Conservation (phyloP, 2,797 vertebrate species). For the Australoheros facetus region DNA sequence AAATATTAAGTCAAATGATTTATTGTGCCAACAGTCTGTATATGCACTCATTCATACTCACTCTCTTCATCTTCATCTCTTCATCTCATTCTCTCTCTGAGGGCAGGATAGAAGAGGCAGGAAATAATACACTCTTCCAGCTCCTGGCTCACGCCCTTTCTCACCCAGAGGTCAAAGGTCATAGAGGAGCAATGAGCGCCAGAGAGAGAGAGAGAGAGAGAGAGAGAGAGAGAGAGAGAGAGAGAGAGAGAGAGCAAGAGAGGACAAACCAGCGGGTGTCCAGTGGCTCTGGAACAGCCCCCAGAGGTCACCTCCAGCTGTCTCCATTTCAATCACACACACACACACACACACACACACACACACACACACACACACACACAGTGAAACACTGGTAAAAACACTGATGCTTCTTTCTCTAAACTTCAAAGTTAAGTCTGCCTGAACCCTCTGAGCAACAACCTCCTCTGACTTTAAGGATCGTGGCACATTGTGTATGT, state of each 20-base stretch:
- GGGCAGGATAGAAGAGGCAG: conserved; percentile 66
- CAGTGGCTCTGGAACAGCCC: conserved; percentile 63
- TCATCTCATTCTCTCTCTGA: conserved; percentile 23
- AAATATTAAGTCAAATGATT: background rate
- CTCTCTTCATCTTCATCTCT: conserved; percentile 33
- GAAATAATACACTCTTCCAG: conserved; percentile 83
- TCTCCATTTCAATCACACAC: conserved; percentile 8
- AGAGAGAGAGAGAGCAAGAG: conserved; percentile 2
- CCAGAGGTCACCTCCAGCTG: conserved; percentile 58
- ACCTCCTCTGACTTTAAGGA: background rate
- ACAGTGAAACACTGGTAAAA: background rate
- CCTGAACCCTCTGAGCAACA: background rate
- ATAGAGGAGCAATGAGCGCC: conserved; percentile 46
- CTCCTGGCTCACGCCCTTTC: conserved; percentile 71
- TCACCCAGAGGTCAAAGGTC: conserved; percentile 76
- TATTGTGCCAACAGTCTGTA: background rate
- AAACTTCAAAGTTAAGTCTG: background rate
- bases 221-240: no score
- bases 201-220: no score
- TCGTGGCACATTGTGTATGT: background rate
- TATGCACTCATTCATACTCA: conserved; percentile 9
- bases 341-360: background rate
- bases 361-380: no score
- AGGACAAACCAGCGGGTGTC: conserved; percentile 73
- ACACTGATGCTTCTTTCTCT: no score